These are phyloP conservation scores for Anagrus nilaparvatae DNA, from an alignment of 1,140 invertebrate species.

Conservation along the genomic window DNA sequence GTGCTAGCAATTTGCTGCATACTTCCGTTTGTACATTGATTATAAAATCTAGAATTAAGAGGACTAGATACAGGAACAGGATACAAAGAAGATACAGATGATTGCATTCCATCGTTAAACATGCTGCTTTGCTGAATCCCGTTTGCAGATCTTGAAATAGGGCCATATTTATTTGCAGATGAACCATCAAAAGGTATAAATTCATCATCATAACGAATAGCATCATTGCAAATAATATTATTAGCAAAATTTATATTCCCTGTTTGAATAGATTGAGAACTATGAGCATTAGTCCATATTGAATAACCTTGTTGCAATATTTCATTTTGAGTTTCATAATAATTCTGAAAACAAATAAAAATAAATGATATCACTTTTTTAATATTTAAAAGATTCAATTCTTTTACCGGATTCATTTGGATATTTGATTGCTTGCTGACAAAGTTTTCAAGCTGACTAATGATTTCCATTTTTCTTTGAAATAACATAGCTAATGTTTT, in stretches of 20 bases:
- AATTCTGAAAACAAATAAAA: constrained; percentile 27
- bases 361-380: neutral
- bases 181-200: constrained; percentile 67
- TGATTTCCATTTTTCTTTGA: constrained; percentile 55
- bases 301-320: constrained; percentile 32
- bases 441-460: constrained; percentile 56
- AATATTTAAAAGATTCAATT: neutral
- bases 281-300: constrained; percentile 38
- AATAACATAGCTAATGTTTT: constrained; percentile 52
- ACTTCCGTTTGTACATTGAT: constrained; percentile 34
- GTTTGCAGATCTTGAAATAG: constrained; percentile 55
- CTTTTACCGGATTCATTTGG: constrained; percentile 32
- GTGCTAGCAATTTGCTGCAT: constrained; percentile 28
- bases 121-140: constrained; percentile 33
- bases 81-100: constrained; percentile 37
- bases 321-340: constrained; percentile 36
- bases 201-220: constrained; percentile 58
- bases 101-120: constrained; percentile 33
- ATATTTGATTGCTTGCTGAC: constrained; percentile 45
- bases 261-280: constrained; percentile 32
- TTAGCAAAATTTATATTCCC: constrained; percentile 36
- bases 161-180: constrained; percentile 64
- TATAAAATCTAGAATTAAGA: constrained; percentile 44
- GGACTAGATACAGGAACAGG: constrained; percentile 46
- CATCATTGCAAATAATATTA: constrained; percentile 52